Conservation (phyloP, 2,888 invertebrate genomes). For the Myopa testacea region DNA sequence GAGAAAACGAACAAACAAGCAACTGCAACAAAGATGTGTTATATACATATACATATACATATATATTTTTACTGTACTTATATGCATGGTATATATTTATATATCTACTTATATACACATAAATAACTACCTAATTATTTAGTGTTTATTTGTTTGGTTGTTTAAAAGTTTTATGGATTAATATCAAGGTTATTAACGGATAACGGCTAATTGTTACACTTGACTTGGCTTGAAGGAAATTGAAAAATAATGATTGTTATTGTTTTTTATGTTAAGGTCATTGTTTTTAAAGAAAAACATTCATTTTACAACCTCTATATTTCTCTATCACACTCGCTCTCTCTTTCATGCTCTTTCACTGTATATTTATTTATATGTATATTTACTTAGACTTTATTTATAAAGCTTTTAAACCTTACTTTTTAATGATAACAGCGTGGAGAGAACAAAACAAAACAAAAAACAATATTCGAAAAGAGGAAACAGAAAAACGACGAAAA, state of each 20-base stretch:
- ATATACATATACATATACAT: slow-evolving; percentile 2
- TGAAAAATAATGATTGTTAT: neutral
- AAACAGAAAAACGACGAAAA: no score
- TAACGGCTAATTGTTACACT: neutral
- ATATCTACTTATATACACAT: neutral
- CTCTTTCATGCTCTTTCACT: no score
- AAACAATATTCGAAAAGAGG: no score
- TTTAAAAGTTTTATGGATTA: neutral
- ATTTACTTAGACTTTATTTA: no score
- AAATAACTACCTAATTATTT: neutral
- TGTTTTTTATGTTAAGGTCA: neutral
- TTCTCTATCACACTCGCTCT: no score
- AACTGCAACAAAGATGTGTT: slow-evolving; percentile 4
- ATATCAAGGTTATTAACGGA: neutral
- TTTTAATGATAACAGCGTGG: no score
- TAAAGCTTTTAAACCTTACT: no score
- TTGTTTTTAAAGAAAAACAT: neutral
- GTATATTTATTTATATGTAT: no score
- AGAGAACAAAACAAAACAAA: no score
- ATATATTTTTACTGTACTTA: neutral
- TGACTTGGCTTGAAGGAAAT: neutral
- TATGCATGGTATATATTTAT: slow-evolving; percentile 13
- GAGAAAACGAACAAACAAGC: neutral
- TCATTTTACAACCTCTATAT: neutral
- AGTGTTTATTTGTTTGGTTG: neutral